Conservation (phyloP, 2,113 vertebrate genomes). For the Triplophysa tibetana region DNA sequence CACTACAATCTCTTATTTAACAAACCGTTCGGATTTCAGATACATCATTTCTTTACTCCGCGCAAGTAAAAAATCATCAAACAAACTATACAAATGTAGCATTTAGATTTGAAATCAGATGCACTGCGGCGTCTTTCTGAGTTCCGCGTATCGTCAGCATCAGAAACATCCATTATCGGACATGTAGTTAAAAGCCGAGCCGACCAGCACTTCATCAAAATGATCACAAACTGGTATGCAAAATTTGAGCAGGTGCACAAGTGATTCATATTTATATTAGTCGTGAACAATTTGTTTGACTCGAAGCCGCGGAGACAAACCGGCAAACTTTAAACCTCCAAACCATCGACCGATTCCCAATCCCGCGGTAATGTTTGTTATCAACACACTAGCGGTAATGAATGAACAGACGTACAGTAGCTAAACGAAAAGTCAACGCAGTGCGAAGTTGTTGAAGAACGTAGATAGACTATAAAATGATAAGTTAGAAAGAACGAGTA, state of each 20-base stretch:
- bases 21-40: neutral
- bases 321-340: conserved; percentile 20
- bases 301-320: neutral
- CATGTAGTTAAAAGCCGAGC: neutral
- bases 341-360: neutral
- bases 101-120: neutral
- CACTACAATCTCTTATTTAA: neutral
- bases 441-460: neutral
- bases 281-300: neutral
- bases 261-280: neutral
- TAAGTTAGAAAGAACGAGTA: neutral
- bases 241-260: neutral
- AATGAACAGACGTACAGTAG: neutral
- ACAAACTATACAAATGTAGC: neutral
- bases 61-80: neutral
- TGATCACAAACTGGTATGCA: neutral
- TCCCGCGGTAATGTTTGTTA: neutral
- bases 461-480: neutral
- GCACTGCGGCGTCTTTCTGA: neutral
- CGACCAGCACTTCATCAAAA: neutral
- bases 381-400: conserved; percentile 13
- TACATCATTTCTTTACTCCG: neutral
- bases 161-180: neutral
- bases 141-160: conserved; percentile 28
- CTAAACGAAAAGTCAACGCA: neutral